Percentiles rank a stretch among this genome's conserved stretches.
Evolutionary conservation across 64 coral and sea anemone species (phyloP).

Genomic region (Exaiptasia diaphana): DNA sequence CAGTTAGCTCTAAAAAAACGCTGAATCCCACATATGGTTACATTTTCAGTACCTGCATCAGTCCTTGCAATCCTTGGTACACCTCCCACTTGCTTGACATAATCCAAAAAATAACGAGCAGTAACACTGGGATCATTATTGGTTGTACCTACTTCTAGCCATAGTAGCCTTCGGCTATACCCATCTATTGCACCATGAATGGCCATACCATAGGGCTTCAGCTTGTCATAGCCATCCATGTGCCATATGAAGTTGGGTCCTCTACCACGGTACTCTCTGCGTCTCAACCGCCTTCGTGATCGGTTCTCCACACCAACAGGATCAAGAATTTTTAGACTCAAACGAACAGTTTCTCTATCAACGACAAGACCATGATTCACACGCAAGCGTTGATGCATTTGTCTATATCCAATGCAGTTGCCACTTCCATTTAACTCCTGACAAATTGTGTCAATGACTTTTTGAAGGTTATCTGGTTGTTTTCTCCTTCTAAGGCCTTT

Average conservation of each 20-base stretch:
- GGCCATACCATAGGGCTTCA: constrained; percentile 25
- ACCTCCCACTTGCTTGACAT: constrained; percentile 26
- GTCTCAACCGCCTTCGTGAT: constrained; percentile 1
- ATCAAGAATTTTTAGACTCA: constrained; percentile 28
- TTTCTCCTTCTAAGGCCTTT: background rate
- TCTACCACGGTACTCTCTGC: constrained; percentile 8
- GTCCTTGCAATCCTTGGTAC: constrained; percentile 23
- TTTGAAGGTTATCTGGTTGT: constrained; percentile 6
- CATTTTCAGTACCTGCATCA: constrained; percentile 47
- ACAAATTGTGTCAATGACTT: constrained; percentile 4
- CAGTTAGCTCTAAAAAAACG: constrained; percentile 15
- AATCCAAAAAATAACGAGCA: constrained; percentile 20
- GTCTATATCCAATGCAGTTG: constrained; percentile 29
- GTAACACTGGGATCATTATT: constrained; percentile 48
- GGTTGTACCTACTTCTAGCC: constrained; percentile 35
- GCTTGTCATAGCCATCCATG: constrained; percentile 35
- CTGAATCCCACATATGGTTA: constrained; percentile 8
- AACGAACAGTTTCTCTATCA: constrained; percentile 13
- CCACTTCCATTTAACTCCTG: constrained; percentile 44
- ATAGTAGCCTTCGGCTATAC: constrained; percentile 22
- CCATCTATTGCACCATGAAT: constrained; percentile 36
- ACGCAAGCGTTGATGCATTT: background rate
- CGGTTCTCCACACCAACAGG: constrained; percentile 43
- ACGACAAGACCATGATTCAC: constrained; percentile 15
- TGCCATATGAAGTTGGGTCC: constrained; percentile 48